Conservation (phyloP, 2,113 vertebrate species). For the Steatornis caripensis region DNA sequence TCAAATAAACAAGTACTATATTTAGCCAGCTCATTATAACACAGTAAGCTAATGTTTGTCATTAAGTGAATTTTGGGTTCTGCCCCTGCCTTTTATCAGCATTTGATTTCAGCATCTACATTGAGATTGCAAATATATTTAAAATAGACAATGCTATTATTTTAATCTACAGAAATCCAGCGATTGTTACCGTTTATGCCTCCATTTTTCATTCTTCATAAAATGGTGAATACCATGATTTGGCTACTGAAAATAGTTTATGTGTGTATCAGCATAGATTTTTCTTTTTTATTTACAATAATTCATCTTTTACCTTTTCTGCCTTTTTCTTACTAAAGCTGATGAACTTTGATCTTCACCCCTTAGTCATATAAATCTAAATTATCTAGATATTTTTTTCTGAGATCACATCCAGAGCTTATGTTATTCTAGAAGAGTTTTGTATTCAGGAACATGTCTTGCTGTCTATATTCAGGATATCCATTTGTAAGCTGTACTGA, state of each 20-base stretch:
- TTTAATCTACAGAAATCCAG: not conserved
- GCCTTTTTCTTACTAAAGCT: not conserved
- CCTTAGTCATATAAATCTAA: not conserved
- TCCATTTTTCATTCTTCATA: not conserved
- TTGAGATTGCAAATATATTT: not conserved
- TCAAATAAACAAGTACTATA: not conserved
- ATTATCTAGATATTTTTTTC: not conserved
- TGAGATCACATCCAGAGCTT: not conserved
- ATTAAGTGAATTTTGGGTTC: not conserved
- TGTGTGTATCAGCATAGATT: not conserved
- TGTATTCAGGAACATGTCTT: not conserved
- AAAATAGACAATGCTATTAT: not conserved
- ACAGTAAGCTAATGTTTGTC: not conserved
- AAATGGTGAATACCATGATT: not conserved
- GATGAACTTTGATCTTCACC: not conserved
- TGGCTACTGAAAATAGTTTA: not conserved
- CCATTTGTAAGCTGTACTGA: not conserved
- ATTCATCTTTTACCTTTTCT: not conserved
- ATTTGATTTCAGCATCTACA: not conserved
- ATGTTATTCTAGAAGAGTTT: not conserved
- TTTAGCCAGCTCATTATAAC: not conserved
- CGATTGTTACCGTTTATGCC: not conserved
- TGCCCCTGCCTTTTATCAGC: not conserved
- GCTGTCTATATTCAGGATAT: not conserved
- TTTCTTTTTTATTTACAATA: not conserved